These are phyloP conservation scores for Netelia melanura DNA, from an alignment of 2,888 invertebrate species.

Conservation along the genomic window DNA sequence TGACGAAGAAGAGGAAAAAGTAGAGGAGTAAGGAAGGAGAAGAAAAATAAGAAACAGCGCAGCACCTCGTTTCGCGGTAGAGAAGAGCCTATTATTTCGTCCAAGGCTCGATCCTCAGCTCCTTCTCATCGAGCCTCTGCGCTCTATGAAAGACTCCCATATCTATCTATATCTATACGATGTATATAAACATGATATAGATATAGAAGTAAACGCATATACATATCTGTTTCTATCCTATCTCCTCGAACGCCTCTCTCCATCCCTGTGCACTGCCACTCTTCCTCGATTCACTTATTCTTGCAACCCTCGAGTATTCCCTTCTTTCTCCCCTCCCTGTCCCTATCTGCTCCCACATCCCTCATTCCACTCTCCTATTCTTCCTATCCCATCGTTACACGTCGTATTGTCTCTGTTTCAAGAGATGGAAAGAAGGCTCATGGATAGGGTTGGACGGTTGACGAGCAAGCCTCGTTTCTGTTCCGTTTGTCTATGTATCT, in stretches of 20 bases:
- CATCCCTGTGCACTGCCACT: constrained; percentile 4
- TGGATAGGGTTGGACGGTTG: background rate
- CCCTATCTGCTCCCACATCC: background rate
- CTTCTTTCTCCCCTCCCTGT: background rate
- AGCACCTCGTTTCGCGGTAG: constrained; percentile 46
- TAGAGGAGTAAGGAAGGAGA: background rate
- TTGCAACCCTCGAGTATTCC: constrained; percentile 6
- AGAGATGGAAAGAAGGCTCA: background rate
- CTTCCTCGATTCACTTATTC: constrained; percentile 25
- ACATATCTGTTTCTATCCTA: constrained; percentile 8
- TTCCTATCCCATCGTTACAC: constrained; percentile 27
- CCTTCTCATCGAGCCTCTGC: constrained; percentile 13
- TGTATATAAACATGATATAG: background rate
- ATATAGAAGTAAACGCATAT: background rate
- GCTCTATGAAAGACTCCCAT: background rate
- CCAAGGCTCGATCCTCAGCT: constrained; percentile 29
- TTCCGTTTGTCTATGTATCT: background rate
- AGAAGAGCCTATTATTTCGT: constrained; percentile 57
- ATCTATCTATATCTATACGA: background rate
- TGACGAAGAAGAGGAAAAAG: background rate
- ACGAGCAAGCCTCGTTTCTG: background rate
- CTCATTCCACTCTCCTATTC: constrained; percentile 13
- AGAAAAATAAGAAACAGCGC: constrained; percentile 16
- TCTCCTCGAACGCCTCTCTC: background rate
- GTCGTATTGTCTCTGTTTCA: constrained; percentile 43